phyloP scores from a whole-genome alignment of 2,888 invertebrate genomes.

The Heliconius hortense region DNA sequence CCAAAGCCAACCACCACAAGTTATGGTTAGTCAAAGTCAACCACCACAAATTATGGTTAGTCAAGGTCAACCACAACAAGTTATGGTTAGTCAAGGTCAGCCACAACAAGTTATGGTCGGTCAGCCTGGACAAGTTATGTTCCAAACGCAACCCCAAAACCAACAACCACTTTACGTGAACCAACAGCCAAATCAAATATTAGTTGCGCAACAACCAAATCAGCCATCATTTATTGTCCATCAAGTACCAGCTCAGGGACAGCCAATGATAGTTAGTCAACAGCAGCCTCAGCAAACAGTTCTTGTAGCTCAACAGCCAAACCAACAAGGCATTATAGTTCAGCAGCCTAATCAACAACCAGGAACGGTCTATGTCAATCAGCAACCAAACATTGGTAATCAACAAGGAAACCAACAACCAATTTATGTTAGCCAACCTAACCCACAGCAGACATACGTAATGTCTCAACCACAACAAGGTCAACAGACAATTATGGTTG shows the following conservation, averaged over 20 bases:
- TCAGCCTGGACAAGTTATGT: slow-evolving; percentile 20
- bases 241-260: slow-evolving; percentile 36
- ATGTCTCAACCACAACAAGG: slow-evolving; percentile 25
- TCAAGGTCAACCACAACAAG: slow-evolving; percentile 6
- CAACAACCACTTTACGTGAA: slow-evolving; percentile 23
- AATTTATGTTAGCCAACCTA: slow-evolving; percentile 24
- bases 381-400: slow-evolving; percentile 34
- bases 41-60: slow-evolving; percentile 11
- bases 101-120: slow-evolving; percentile 22
- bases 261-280: slow-evolving; percentile 28
- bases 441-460: slow-evolving; percentile 34
- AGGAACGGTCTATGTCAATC: slow-evolving; percentile 19
- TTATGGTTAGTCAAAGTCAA: slow-evolving; percentile 4
- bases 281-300: slow-evolving; percentile 34
- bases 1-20: slow-evolving; percentile 17
- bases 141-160: slow-evolving; percentile 27
- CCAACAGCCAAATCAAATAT: slow-evolving; percentile 35
- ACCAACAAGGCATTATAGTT: slow-evolving; percentile 32
- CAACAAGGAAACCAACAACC: slow-evolving; percentile 35
- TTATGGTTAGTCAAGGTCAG: background rate
- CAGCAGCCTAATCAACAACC: slow-evolving; percentile 39
- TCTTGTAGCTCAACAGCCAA: slow-evolving; percentile 33
- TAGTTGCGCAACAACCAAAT: slow-evolving; percentile 26
- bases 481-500: slow-evolving; percentile 35
- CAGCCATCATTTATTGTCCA: slow-evolving; percentile 34